Evolutionary conservation across 1,140 invertebrate genomes (phyloP).

Genomic region (Drepana arcuata): DNA sequence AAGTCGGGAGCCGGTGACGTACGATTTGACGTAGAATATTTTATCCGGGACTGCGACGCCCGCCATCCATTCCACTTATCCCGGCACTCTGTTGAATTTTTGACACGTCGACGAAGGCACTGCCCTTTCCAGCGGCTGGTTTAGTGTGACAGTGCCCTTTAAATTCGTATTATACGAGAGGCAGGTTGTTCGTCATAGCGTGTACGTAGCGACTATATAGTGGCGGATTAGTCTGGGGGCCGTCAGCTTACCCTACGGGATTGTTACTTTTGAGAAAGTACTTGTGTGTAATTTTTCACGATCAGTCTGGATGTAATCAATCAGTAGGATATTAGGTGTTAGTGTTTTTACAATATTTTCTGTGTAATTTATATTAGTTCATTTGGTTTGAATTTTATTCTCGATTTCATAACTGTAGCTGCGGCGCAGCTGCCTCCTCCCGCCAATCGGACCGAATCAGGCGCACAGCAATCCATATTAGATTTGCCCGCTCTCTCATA

Average conservation of each 20-base stretch:
- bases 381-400: too few species aligned
- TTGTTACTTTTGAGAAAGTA: too few species aligned
- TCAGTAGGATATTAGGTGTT: too few species aligned
- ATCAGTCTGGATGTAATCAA: too few species aligned
- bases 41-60: slow-evolving; percentile 47
- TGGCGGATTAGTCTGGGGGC: slow-evolving; percentile 7
- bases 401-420: slow-evolving; percentile 4
- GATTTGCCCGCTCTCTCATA: slow-evolving; percentile 69
- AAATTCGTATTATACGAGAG: slow-evolving; percentile 47
- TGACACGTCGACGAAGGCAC: slow-evolving; percentile 51
- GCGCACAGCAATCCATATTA: slow-evolving; percentile 70
- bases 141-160: slow-evolving; percentile 51
- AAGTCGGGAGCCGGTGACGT: slow-evolving; percentile 63
- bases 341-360: too few species aligned
- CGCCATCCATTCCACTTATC: slow-evolving; percentile 67
- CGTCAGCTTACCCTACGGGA: slow-evolving; percentile 4
- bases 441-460: slow-evolving; percentile 55
- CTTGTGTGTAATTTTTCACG: not conserved
- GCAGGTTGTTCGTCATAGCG: slow-evolving; percentile 9
- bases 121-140: slow-evolving; percentile 53
- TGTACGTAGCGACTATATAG: too few species aligned
- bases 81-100: slow-evolving; percentile 64
- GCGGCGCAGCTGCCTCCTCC: slow-evolving; percentile 48
- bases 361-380: too few species aligned
- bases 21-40: slow-evolving; percentile 70